These are phyloP conservation scores for Microchirus variegatus DNA, from an alignment of 2,797 vertebrate genomes.

Conservation along the genomic window DNA sequence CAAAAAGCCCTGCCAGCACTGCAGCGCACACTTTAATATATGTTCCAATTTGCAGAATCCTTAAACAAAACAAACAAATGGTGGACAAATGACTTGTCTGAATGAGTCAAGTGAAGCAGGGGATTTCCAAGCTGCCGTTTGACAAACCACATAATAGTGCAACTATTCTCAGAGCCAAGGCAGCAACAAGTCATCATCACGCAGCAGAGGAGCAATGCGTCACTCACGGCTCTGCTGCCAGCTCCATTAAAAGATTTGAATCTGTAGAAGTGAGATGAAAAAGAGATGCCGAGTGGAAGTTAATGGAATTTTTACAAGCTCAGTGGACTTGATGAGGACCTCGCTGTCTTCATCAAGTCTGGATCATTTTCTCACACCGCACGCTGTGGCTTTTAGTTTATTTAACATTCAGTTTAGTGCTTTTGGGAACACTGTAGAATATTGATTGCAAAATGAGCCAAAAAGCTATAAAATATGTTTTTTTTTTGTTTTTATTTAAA, in stretches of 20 bases:
- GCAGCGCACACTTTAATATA: not conserved
- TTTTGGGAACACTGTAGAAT: slow-evolving; percentile 29
- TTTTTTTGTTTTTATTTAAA: too few species aligned
- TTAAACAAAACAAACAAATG: slow-evolving; percentile 8
- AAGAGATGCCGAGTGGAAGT: slow-evolving; percentile 53
- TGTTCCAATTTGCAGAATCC: slow-evolving; percentile 8
- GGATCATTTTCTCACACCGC: slow-evolving; percentile 59
- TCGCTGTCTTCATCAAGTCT: slow-evolving; percentile 50
- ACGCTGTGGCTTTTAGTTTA: slow-evolving; percentile 60
- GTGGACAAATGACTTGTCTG: slow-evolving; percentile 18
- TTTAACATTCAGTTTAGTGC: slow-evolving; percentile 61
- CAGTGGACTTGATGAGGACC: slow-evolving; percentile 54
- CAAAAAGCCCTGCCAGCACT: slow-evolving; percentile 3
- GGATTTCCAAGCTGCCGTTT: slow-evolving; percentile 17
- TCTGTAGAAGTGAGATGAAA: slow-evolving; percentile 61
- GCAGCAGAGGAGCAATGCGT: slow-evolving; percentile 20
- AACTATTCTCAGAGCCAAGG: slow-evolving; percentile 26
- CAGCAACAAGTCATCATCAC: slow-evolving; percentile 57
- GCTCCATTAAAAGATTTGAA: slow-evolving; percentile 75
- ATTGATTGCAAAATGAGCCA: slow-evolving; percentile 29
- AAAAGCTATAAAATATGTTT: too few species aligned
- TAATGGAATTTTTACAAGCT: slow-evolving; percentile 74
- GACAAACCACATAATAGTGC: slow-evolving; percentile 9
- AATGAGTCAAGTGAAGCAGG: slow-evolving; percentile 12
- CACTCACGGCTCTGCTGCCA: slow-evolving; percentile 40